Conservation (phyloP, 2,888 invertebrate species). For the Rhynchonema sp. region DNA sequence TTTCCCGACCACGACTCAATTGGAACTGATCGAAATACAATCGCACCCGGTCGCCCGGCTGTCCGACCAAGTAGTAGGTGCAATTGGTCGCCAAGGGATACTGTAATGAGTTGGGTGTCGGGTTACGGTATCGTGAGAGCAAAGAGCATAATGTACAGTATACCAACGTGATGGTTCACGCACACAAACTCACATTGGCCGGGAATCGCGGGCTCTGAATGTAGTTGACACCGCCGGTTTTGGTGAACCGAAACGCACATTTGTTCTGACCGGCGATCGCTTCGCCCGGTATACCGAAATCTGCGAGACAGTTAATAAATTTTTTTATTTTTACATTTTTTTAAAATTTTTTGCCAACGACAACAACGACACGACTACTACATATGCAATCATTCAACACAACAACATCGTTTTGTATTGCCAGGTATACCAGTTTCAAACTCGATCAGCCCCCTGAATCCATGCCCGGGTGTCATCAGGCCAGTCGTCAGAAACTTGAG, state of each 20-base stretch:
- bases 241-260: slow-evolving; percentile 29
- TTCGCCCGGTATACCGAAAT: slow-evolving; percentile 33
- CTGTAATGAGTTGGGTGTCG: slow-evolving; percentile 13
- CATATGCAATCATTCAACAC: no score
- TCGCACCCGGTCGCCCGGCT: slow-evolving; percentile 19
- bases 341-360: no score
- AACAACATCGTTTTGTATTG: no score
- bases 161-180: not conserved
- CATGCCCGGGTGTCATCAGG: no score
- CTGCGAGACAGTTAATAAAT: slow-evolving; percentile 20
- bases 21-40: slow-evolving; percentile 25
- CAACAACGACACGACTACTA: no score
- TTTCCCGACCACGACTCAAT: slow-evolving; percentile 9
- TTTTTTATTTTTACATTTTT: no score
- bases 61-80: slow-evolving; percentile 31
- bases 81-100: slow-evolving; percentile 33
- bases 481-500: no score
- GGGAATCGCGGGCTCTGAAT: slow-evolving; percentile 29
- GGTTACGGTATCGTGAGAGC: not conserved
- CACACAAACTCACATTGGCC: slow-evolving; percentile 15
- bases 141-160: no score
- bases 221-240: slow-evolving; percentile 28
- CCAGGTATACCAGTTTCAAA: no score
- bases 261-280: slow-evolving; percentile 28
- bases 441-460: no score